A percentile compares a stretch with the other conserved stretches of the same genome.
phyloP scores from a whole-genome alignment of 2,113 vertebrate genomes.

The Nerophis ophidion region DNA sequence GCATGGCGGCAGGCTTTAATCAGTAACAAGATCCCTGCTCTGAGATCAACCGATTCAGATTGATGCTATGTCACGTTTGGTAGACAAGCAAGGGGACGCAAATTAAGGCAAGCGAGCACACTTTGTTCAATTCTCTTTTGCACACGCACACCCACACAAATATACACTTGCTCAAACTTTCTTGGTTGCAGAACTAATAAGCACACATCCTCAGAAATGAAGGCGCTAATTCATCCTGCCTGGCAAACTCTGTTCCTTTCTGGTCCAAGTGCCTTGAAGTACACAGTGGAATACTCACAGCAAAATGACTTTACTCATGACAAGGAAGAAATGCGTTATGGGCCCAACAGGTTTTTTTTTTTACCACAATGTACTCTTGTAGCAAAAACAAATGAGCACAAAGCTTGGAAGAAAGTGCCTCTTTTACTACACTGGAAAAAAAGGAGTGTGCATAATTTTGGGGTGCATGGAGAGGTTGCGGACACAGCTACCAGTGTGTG shows the following conservation, averaged over 20 bases:
- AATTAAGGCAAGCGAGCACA: slow-evolving; percentile 16
- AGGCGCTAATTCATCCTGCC: slow-evolving; percentile 71
- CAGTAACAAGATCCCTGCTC: slow-evolving; percentile 70
- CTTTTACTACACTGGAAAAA: slow-evolving; percentile 30
- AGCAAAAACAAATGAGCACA: slow-evolving; percentile 57
- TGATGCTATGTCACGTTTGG: slow-evolving; percentile 70
- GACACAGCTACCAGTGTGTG: slow-evolving; percentile 40
- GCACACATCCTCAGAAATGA: slow-evolving; percentile 70
- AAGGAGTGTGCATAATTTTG: neutral
- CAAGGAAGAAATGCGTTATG: slow-evolving; percentile 41
- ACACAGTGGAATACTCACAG: slow-evolving; percentile 63
- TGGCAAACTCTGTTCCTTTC: slow-evolving; percentile 68
- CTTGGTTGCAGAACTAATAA: slow-evolving; percentile 59
- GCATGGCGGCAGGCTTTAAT: slow-evolving; percentile 68
- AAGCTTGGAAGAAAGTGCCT: slow-evolving; percentile 30
- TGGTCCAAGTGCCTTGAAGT: slow-evolving; percentile 66
- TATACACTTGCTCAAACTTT: slow-evolving; percentile 54
- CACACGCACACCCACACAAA: slow-evolving; percentile 32
- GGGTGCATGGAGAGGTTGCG: slow-evolving; percentile 50
- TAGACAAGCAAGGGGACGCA: slow-evolving; percentile 42
- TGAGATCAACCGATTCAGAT: slow-evolving; percentile 72
- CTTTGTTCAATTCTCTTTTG: slow-evolving; percentile 14
- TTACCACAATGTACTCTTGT: slow-evolving; percentile 28
- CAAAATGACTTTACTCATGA: slow-evolving; percentile 54
- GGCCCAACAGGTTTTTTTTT: slow-evolving; percentile 32